These are phyloP conservation scores for Xyrauchen texanus DNA, from an alignment of 2,113 vertebrate species.

Conservation along the genomic window DNA sequence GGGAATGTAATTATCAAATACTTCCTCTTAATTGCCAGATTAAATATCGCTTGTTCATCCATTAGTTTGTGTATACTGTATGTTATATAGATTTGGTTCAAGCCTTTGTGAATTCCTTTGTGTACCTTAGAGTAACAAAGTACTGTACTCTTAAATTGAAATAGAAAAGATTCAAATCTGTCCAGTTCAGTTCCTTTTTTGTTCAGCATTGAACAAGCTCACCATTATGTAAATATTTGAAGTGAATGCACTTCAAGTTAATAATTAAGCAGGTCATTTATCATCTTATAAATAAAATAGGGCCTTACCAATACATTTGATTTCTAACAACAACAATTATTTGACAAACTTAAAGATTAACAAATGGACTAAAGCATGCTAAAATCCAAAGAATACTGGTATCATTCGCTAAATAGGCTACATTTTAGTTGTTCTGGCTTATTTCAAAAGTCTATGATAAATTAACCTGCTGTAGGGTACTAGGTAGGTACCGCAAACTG, in stretches of 20 bases:
- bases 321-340: neutral
- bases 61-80: neutral
- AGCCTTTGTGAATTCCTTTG: neutral
- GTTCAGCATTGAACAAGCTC: too few relatives aligned
- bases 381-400: conserved; percentile 36
- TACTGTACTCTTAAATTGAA: neutral
- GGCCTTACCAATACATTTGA: neutral
- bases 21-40: too few relatives aligned
- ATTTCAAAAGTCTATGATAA: conserved; percentile 1
- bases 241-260: neutral
- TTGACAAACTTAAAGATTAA: conserved; percentile 6
- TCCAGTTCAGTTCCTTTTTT: too few relatives aligned
- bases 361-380: conserved; percentile 34
- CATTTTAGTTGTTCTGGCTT: too few relatives aligned
- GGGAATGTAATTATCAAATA: neutral
- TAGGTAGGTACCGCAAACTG: neutral
- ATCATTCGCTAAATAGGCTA: neutral
- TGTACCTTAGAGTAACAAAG: neutral
- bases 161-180: too few relatives aligned
- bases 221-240: neutral
- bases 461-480: neutral
- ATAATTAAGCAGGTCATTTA: neutral
- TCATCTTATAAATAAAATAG: neutral
- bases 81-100: neutral
- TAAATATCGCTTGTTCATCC: too few relatives aligned